Base-by-base conservation (phyloP, 2,113 vertebrate genomes). In the Takifugu flavidus region DNA sequence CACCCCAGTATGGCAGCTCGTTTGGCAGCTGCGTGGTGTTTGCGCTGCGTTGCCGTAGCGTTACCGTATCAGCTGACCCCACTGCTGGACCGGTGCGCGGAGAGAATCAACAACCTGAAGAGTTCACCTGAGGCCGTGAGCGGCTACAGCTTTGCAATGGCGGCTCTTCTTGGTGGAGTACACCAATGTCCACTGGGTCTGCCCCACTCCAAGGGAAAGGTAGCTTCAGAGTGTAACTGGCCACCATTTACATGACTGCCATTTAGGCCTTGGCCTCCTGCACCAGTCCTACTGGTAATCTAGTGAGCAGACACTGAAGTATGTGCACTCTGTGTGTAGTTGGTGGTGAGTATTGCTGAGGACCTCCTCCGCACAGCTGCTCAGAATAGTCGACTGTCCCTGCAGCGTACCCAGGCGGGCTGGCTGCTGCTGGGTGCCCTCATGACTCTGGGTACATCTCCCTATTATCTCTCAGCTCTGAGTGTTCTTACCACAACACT, bases 1-100 rank as follows among this genome's bases (percentile, higher is more conserved):
- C 98, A 99, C 82, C 97, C 98, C 4, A 99, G 96, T 86, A 98
- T 98, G 95, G 96, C 98, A 0, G 98, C 98, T 15, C 94, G 96
- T 4, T 90, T 99, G 59, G 95, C 96, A 0, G 96, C 98, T 0
- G 96, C 98, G 0, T 98, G 98, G 98, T 98, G 96, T 56, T 83
- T 98, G 84, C 96, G 98, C 4, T 98, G 94, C 49, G 94, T 99
- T 6, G 94, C 95, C 0, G 96, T 99, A 78, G 98, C 98, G 0
- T 80, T 99, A 61, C 98, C 96, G 54, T 95, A 97, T 82, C 98
- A 99, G 87, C 55, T 99, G 77, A 94, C 96, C 4, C 98, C 95
- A 0, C 92, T 99, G 83, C 87, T 99, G 84, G 96, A 98, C 27
- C 92, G 95, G 61, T 98, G 98, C 46, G 94, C 94, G 1, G 98